These are phyloP conservation scores for Drosophila paulistorum DNA, from an alignment of 1,140 invertebrate genomes.

Conservation along the genomic window DNA sequence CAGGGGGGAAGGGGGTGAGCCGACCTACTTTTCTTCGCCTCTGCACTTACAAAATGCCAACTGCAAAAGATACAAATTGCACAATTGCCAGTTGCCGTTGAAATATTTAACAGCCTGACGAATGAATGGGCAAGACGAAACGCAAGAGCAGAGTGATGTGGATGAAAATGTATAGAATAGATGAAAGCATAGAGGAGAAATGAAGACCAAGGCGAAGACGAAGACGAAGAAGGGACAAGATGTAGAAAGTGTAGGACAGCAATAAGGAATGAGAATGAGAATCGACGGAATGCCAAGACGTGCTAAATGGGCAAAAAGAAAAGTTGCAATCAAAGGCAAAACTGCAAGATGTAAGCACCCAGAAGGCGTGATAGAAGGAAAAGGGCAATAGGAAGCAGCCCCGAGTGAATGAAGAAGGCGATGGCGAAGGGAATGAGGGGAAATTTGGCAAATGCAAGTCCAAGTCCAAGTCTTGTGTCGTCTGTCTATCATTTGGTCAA, in stretches of 20 bases:
- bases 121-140: not conserved
- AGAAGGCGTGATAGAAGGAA: not conserved
- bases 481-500: slow-evolving; percentile 77
- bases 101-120: slow-evolving; percentile 55
- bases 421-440: not conserved
- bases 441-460: not conserved
- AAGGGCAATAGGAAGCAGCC: not conserved
- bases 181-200: not conserved
- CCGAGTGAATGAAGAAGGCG: too few species aligned
- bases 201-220: too few species aligned
- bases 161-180: not conserved
- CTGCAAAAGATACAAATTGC: slow-evolving; percentile 56
- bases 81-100: slow-evolving; percentile 52
- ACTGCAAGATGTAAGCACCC: slow-evolving; percentile 63
- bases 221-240: not conserved
- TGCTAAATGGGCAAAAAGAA: slow-evolving; percentile 69
- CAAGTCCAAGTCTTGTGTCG: slow-evolving; percentile 40
- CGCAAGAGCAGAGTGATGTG: not conserved
- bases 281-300: slow-evolving; percentile 58
- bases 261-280: slow-evolving; percentile 20
- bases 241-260: not conserved
- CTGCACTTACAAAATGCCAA: slow-evolving; percentile 28
- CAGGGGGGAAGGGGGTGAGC: not conserved
- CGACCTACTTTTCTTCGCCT: slow-evolving; percentile 44
- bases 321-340: slow-evolving; percentile 69